Base-by-base conservation (phyloP, 2,797 vertebrate genomes). In the Lutjanus argentimaculatus region DNA sequence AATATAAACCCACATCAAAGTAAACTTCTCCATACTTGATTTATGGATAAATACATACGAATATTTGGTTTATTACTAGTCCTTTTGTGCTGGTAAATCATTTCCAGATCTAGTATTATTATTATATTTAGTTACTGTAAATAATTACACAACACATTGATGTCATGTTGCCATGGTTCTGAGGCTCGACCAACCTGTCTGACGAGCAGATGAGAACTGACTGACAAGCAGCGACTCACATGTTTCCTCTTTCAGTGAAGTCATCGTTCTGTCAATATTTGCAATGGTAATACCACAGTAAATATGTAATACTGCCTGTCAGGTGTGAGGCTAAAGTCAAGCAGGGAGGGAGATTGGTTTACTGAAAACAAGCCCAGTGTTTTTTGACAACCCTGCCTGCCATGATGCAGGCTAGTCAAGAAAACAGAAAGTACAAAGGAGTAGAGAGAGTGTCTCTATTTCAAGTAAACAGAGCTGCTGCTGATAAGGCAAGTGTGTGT, bases 231-330 rank as follows among this genome's bases (percentile, higher is more conserved):
- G 72, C 82, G n/a, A 19, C 84, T 94, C 92, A 92, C 87, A 89
- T 92, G 93, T 91, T 96, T 95, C 94, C 92, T 93, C 93, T 90
- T 94, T 90, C 69, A 65, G 75, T 94, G 92, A 95, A 89, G 91
- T 93, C 92, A 94, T 93, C 77, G 56, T 72, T 91, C 78, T 90
- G 94, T 95, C 93, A 95, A 95, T 95, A 95, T 95, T 95, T 95
- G 93, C 89, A 88, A 90, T 93, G 91, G 84, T 93, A 91, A 94
- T 92, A 88, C 89, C 80, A 52, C 80, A 71, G 91, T 87, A 87
- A 93, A 93, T 89, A 90, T 92, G 87, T 76, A 83, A 91, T 77
- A 43, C 51, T 17, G 70, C 67, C 71, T 19, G 79, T 80, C 82
- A 76, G 51, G 67, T 84, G 76, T 65, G 77, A 69, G 68, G 66